Evolutionary conservation across 30 jellyfish, hydroid and myxozoan species (phyloP), one percentile per base, ranked within the genome.

Genomic region (Sanderia malayensis): DNA sequence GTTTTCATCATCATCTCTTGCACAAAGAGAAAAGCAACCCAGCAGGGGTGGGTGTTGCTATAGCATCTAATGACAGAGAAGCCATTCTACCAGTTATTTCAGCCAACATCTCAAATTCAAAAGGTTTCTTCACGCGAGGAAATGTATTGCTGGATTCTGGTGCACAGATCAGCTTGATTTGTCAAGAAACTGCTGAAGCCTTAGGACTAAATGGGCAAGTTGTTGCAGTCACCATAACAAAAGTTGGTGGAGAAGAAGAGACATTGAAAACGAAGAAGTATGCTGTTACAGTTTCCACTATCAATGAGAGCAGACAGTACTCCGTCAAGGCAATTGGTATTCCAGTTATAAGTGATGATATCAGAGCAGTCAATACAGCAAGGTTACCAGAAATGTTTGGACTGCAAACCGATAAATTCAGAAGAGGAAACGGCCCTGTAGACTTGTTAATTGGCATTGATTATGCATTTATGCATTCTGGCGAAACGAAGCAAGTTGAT

Each of bases 371-470:
- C 49, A 69, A 57, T 60, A 46, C 69, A 67, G 18, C 71, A 63
- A 22, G 52, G 28, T 71, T 77, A 33, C 75, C 60, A 32, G 74
- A 49, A 28, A 53, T n/a, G 30, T 73, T 73, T 55, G 84, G 83
- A 37, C 33, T 64, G 25, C 68, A 33, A 26, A 31, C 53, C 0
- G 81, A 70, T 31, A 62, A 47, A 59, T 31, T 79, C 47, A 60
- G 71, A 62, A 46, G 82, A 41, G 76, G 80, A 52, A 45, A 0
- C 7, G 80, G 95, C 58, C 73, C 57, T n/a, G 73, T 86, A 13
- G 94, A 79, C 61, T 27, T 72, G 69, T 46, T 80, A 49, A 73
- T 72, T 74, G 91, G 95, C 64, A 47, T 75, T 52, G 96, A 86
- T 64, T 58, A 80, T 66, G 85, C 94, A 26, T 30, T 9, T n/a